These are phyloP conservation scores for Tanytarsus gracilentus DNA, from an alignment of 2,888 invertebrate genomes.

Conservation along the genomic window DNA sequence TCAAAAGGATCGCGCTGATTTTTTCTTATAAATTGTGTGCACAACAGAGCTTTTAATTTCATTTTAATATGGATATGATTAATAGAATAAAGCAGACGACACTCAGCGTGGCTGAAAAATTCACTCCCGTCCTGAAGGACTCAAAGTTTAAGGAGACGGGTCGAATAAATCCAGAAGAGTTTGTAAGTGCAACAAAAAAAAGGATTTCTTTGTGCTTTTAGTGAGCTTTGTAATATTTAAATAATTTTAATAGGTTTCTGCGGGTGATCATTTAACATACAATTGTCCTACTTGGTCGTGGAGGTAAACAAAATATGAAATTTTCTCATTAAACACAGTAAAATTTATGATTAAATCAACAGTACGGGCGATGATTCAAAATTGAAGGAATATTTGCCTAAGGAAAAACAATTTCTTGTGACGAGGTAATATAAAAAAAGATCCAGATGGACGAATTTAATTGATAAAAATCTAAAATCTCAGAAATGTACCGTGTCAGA, in stretches of 20 bases:
- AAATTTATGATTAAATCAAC: too few relatives aligned
- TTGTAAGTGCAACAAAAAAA: constrained; percentile 50
- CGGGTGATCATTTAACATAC: constrained; percentile 96
- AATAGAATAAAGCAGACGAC: constrained; percentile 94
- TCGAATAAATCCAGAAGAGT: constrained; percentile 97
- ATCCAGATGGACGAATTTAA: not conserved
- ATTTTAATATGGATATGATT: constrained; percentile 62
- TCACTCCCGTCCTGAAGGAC: constrained; percentile 95
- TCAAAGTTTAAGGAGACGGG: constrained; percentile 97
- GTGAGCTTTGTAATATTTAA: not conserved
- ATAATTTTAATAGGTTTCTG: constrained; percentile 47
- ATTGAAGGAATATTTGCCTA: constrained; percentile 78
- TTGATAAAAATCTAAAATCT: not conserved
- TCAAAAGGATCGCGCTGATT: too few relatives aligned
- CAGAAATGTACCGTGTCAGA: constrained; percentile 90
- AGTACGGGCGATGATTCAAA: constrained; percentile 82
- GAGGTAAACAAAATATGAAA: too few relatives aligned
- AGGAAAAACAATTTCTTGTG: constrained; percentile 91
- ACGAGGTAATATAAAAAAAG: constrained; percentile 47
- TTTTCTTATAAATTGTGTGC: too few relatives aligned
- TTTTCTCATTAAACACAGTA: too few relatives aligned
- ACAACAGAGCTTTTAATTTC: too few relatives aligned
- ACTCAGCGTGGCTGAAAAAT: constrained; percentile 88
- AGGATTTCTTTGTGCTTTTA: constrained; percentile 7
- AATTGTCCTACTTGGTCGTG: constrained; percentile 99